These are phyloP conservation scores for Ptychadena robeensis DNA, from an alignment of 2,797 vertebrate genomes.

Conservation along the genomic window DNA sequence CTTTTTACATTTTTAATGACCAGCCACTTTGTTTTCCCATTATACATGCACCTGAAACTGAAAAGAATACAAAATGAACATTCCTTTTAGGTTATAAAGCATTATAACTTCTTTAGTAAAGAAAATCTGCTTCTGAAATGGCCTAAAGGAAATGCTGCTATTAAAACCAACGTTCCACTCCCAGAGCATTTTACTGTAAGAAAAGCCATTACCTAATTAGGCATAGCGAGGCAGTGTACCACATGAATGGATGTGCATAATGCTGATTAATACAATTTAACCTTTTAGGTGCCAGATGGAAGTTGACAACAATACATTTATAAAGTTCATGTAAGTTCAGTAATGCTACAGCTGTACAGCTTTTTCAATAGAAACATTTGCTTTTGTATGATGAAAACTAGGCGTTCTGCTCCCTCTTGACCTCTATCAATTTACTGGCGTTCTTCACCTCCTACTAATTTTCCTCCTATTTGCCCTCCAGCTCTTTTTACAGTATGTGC, in stretches of 20 bases:
- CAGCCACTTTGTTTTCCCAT: no score
- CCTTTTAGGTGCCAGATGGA: conserved; percentile 28
- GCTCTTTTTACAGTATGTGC: neutral
- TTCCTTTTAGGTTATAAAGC: neutral
- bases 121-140: conserved; percentile 8
- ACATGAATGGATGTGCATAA: conserved; percentile 41
- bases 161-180: conserved; percentile 40
- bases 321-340: conserved; percentile 37
- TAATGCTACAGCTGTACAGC: conserved; percentile 25
- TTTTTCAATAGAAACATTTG: neutral
- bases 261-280: conserved; percentile 50
- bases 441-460: conserved; percentile 7
- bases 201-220: conserved; percentile 55
- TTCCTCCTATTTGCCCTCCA: neutral
- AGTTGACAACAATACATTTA: neutral
- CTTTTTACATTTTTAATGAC: no score
- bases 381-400: conserved; percentile 1
- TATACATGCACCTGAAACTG: no score
- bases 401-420: neutral
- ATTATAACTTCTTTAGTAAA: neutral
- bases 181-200: conserved; percentile 38
- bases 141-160: conserved; percentile 41
- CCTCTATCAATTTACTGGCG: conserved; percentile 2
- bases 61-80: no score
- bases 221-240: conserved; percentile 36